phyloP scores from a whole-genome alignment of 2,888 invertebrate species.

The Nesidiocoris tenuis region DNA sequence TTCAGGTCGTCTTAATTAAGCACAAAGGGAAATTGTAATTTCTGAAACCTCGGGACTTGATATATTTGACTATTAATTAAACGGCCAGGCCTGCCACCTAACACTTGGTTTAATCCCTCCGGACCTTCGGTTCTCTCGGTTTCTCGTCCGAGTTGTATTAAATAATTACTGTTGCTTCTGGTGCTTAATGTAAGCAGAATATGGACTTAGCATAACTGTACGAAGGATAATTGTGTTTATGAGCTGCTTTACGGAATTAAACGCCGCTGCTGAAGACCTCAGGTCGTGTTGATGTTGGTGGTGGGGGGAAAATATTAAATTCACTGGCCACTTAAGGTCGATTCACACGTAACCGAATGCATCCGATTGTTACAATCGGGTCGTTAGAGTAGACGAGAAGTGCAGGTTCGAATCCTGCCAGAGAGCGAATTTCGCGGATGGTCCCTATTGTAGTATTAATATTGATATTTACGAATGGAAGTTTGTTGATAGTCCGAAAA shows the following conservation, averaged over 20 bases:
- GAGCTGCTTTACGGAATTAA: constrained; percentile 14
- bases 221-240: neutral
- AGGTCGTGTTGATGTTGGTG: neutral
- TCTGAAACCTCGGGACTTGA: neutral
- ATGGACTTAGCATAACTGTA: neutral
- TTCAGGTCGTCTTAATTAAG: neutral
- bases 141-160: neutral
- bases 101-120: neutral
- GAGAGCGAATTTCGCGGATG: too few species aligned
- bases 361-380: too few species aligned
- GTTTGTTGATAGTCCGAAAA: too few species aligned
- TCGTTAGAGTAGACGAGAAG: too few species aligned
- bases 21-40: neutral
- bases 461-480: too few species aligned
- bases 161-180: neutral
- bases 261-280: neutral
- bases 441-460: too few species aligned
- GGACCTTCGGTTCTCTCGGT: neutral
- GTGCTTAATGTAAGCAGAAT: neutral
- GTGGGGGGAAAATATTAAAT: constrained; percentile 7
- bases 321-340: neutral
- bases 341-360: too few species aligned
- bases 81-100: neutral
- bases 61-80: neutral
- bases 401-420: too few species aligned